Conservation (phyloP, 1,140 invertebrate genomes). For the Neotoxoptera formosana region DNA sequence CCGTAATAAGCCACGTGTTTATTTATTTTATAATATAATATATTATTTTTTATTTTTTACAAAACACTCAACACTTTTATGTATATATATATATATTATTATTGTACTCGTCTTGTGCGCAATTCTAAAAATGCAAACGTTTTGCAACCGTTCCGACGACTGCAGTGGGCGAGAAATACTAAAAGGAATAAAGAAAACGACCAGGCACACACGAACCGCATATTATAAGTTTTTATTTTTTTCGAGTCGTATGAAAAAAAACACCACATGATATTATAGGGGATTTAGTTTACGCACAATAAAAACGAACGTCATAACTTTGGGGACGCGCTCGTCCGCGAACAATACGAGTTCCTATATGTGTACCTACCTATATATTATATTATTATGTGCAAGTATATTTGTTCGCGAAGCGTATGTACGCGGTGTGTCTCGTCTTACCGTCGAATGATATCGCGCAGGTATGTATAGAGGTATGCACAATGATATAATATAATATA, state of each 20-base stretch:
- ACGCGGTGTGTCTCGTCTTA: neutral
- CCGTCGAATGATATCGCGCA: neutral
- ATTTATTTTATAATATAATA: constrained; percentile 4
- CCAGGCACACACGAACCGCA: neutral
- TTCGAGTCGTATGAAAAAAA: neutral
- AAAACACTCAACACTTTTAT: neutral
- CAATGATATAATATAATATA: neutral
- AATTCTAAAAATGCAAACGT: constrained; percentile 2
- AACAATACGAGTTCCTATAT: neutral
- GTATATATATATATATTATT: neutral
- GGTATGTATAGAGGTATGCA: neutral
- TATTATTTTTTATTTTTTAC: neutral
- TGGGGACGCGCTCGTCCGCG: neutral
- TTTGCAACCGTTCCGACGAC: neutral
- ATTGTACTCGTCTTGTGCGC: neutral
- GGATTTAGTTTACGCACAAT: neutral
- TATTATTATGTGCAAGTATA: neutral
- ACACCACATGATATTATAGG: neutral
- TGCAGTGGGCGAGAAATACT: neutral
- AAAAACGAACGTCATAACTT: constrained; percentile 30
- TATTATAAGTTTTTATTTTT: neutral
- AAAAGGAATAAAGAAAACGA: neutral
- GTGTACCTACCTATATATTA: neutral
- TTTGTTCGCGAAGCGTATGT: neutral
- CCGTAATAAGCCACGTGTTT: neutral